Evolutionary conservation across 2,888 invertebrate genomes (phyloP).

Genomic region (Stenchaetothrips biformis): DNA sequence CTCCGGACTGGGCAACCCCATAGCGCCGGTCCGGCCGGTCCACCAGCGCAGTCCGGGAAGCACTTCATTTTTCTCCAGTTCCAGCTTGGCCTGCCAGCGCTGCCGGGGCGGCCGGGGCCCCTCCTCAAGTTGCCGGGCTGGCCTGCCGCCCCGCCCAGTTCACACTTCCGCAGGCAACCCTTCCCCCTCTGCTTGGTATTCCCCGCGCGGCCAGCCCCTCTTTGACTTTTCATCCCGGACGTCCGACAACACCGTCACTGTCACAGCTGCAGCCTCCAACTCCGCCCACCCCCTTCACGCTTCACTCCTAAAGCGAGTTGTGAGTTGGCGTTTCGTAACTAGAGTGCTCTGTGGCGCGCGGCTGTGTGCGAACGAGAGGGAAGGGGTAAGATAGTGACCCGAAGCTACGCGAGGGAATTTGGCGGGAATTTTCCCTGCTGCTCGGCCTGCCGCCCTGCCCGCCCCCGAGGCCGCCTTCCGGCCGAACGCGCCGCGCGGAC

Average conservation of each 20-base stretch:
- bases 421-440: no score
- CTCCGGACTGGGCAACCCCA: no score
- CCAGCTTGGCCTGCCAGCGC: neutral
- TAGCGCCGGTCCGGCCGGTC: no score
- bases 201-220: neutral
- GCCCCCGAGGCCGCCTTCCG: no score
- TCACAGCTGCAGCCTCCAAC: neutral
- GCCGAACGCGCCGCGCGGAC: no score
- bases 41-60: neutral
- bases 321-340: constrained; percentile 6
- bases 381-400: no score
- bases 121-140: neutral
- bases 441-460: no score
- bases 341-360: neutral
- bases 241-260: constrained; percentile 22
- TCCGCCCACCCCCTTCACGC: neutral
- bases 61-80: constrained; percentile 3
- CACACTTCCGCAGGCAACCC: neutral
- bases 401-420: no score
- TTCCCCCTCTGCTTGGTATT: neutral
- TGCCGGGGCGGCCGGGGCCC: no score
- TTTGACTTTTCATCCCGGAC: constrained; percentile 22
- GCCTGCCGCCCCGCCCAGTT: neutral
- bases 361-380: neutral
- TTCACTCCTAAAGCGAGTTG: neutral